Percentiles rank a stretch among this genome's conserved stretches.
phyloP scores from a whole-genome alignment of 2,113 vertebrate species.

The human region GRCh38 chr11:41333501-41334000 shows the following conservation, averaged over 20 bases:
- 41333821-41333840: slow-evolving; percentile 60
- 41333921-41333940: not conserved
- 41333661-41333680: not conserved
- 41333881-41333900: not conserved
- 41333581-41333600: not conserved
- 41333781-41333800: slow-evolving; percentile 44
- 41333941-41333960: not conserved
- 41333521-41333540: not conserved
- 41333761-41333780: slow-evolving; percentile 60
- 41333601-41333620: not conserved
- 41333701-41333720: slow-evolving; percentile 8
- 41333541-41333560: not conserved
- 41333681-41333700: slow-evolving; percentile 57
- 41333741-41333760: not conserved
- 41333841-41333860: slow-evolving; percentile 31
- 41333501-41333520: not conserved
- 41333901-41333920: not conserved
- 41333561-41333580: not conserved
- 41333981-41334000: not conserved
- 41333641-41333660: slow-evolving; percentile 48
- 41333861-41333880: not conserved
- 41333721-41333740: slow-evolving; percentile 61
- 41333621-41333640: not conserved
- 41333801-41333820: not conserved
- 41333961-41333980: not conserved